Evolutionary conservation across 2,797 vertebrate genomes (phyloP).

Genomic region (Pangasius mekongensis): DNA sequence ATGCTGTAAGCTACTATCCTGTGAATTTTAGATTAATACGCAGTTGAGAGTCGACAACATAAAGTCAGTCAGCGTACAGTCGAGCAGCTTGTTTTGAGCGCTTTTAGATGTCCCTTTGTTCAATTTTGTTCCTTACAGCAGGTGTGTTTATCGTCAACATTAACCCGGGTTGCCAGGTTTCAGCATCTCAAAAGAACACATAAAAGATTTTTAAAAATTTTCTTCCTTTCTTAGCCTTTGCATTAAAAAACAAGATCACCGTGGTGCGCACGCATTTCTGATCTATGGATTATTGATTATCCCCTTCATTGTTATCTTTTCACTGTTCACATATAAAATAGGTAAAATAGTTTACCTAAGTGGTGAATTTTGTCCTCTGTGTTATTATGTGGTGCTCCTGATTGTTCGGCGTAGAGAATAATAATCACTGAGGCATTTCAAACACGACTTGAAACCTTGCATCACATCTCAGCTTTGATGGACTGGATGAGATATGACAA

Average conservation of each 20-base stretch:
- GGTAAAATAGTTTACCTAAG: neutral
- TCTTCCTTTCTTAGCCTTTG: neutral
- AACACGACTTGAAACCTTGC: neutral
- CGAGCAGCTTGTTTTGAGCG: neutral
- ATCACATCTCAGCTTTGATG: neutral
- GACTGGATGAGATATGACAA: neutral
- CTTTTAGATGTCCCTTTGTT: neutral
- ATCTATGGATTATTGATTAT: neutral
- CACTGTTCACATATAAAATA: neutral
- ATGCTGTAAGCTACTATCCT: neutral
- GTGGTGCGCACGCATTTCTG: neutral
- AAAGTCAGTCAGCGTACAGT: neutral
- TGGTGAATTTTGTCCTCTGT: neutral
- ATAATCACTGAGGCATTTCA: neutral
- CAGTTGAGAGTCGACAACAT: neutral
- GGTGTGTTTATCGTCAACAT: neutral
- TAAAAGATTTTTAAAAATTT: neutral
- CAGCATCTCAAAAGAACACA: neutral
- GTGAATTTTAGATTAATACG: neutral
- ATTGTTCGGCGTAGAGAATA: conserved; percentile 15
- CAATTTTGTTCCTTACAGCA: neutral
- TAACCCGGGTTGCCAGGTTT: neutral
- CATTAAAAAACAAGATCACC: neutral
- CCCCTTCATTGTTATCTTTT: neutral
- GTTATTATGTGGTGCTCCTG: neutral